phyloP scores from a whole-genome alignment of 2,797 vertebrate genomes.

The Phrynocephalus vlangalii region DNA sequence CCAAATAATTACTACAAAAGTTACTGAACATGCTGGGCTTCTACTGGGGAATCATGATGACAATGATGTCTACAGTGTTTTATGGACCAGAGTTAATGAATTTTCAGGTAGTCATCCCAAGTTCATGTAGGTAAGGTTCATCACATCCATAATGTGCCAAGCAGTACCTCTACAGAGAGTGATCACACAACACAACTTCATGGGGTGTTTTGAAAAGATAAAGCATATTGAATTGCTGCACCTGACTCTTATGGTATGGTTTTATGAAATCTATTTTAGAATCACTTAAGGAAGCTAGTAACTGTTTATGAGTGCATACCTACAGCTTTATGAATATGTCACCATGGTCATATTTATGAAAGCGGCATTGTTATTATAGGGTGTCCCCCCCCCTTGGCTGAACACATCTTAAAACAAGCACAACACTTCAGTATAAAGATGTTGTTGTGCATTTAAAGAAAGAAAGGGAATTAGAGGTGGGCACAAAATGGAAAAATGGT shows the following conservation, averaged over 20 bases:
- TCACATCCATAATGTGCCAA: background rate
- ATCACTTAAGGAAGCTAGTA: slow-evolving; percentile 79
- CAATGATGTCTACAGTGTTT: slow-evolving; percentile 9
- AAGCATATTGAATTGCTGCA: slow-evolving; percentile 61
- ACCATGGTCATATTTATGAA: slow-evolving; percentile 72
- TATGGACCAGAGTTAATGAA: slow-evolving; percentile 47
- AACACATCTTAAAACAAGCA: slow-evolving; percentile 63
- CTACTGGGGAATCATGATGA: slow-evolving; percentile 21
- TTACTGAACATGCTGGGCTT: slow-evolving; percentile 30
- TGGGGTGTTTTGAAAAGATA: slow-evolving; percentile 51
- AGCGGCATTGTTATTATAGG: slow-evolving; percentile 52
- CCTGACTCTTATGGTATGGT: slow-evolving; percentile 57
- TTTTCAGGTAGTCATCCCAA: slow-evolving; percentile 15
- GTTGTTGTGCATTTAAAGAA: background rate
- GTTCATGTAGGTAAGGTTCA: slow-evolving; percentile 33
- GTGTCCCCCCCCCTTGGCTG: slow-evolving; percentile 66
- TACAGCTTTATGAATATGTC: slow-evolving; percentile 77
- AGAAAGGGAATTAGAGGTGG: background rate
- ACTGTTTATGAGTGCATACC: slow-evolving; percentile 76
- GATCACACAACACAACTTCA: slow-evolving; percentile 21
- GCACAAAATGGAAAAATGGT: too few relatives aligned
- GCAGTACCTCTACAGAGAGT: background rate
- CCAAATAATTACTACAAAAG: slow-evolving; percentile 37
- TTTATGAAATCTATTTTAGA: slow-evolving; percentile 78
- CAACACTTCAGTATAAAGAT: background rate